These are phyloP conservation scores for Pentalonia nigronervosa DNA, from an alignment of 1,140 invertebrate genomes.

Conservation along the genomic window DNA sequence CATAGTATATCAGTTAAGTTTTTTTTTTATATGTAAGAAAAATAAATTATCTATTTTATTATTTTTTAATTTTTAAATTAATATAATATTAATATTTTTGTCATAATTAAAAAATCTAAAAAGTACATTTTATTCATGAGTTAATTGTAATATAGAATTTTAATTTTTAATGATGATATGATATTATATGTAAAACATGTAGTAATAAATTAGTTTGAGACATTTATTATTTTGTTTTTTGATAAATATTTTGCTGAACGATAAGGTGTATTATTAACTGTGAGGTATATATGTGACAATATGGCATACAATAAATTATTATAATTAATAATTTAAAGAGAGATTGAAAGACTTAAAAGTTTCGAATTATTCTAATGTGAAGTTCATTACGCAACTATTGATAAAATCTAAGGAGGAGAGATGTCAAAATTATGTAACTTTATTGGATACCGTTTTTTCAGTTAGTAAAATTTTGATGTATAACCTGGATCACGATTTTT, in stretches of 20 bases:
- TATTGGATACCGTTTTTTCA: too few relatives aligned
- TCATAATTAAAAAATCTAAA: not conserved
- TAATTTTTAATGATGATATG: not conserved
- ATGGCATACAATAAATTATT: not conserved
- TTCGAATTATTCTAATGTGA: not conserved
- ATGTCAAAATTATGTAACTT: not conserved
- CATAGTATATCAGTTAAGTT: constrained; percentile 41
- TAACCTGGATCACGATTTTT: too few relatives aligned
- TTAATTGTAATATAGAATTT: constrained; percentile 42
- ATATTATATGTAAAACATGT: not conserved
- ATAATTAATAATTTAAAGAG: not conserved
- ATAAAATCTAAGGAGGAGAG: not conserved
- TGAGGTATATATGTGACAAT: not conserved
- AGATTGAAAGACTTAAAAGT: not conserved
- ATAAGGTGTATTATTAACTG: not conserved
- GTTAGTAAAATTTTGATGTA: too few relatives aligned
- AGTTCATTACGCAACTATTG: not conserved
- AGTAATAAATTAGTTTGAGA: constrained; percentile 19
- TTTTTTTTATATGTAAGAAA: constrained; percentile 29
- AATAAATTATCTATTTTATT: constrained; percentile 15
- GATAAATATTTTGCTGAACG: not conserved
- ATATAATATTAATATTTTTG: constrained; percentile 15
- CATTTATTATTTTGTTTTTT: not conserved
- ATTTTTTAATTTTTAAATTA: constrained; percentile 31
- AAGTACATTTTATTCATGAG: constrained; percentile 1